phyloP scores from a whole-genome alignment of 2,888 invertebrate species.

The Chrysina gloriosa region DNA sequence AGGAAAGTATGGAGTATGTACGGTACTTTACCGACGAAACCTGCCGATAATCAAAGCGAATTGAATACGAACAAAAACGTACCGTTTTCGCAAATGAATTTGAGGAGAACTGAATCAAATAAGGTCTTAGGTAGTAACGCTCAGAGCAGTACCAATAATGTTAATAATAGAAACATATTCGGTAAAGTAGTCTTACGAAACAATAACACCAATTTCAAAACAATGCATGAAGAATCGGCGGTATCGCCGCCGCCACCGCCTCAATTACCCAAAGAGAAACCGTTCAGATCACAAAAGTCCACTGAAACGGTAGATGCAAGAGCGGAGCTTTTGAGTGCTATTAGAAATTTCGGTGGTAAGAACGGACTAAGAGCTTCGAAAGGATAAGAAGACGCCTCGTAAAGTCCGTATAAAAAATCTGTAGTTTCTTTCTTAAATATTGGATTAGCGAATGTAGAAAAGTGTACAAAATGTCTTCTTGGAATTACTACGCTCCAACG shows the following conservation, averaged over 20 bases:
- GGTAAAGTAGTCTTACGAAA: slow-evolving; percentile 50
- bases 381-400: slow-evolving; percentile 8
- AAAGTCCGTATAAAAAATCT: not conserved
- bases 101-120: slow-evolving; percentile 66
- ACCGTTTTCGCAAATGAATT: slow-evolving; percentile 65
- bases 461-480: slow-evolving; percentile 18
- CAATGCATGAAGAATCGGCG: slow-evolving; percentile 23
- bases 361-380: slow-evolving; percentile 55
- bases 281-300: slow-evolving; percentile 47
- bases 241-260: too few species aligned
- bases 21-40: slow-evolving; percentile 55
- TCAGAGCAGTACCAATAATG: slow-evolving; percentile 24
- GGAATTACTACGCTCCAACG: slow-evolving; percentile 16
- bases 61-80: slow-evolving; percentile 55
- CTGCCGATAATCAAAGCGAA: slow-evolving; percentile 46
- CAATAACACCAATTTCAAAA: slow-evolving; percentile 42
- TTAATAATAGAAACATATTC: slow-evolving; percentile 41
- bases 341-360: slow-evolving; percentile 74
- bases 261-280: slow-evolving; percentile 2
- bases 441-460: slow-evolving; percentile 24
- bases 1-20: slow-evolving; percentile 55
- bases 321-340: slow-evolving; percentile 76
- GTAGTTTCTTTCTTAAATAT: slow-evolving; percentile 1
- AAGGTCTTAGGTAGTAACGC: slow-evolving; percentile 46
- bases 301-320: slow-evolving; percentile 68